These are phyloP conservation scores for Bujurquina vittata DNA, from an alignment of 2,113 vertebrate genomes.

Conservation along the genomic window DNA sequence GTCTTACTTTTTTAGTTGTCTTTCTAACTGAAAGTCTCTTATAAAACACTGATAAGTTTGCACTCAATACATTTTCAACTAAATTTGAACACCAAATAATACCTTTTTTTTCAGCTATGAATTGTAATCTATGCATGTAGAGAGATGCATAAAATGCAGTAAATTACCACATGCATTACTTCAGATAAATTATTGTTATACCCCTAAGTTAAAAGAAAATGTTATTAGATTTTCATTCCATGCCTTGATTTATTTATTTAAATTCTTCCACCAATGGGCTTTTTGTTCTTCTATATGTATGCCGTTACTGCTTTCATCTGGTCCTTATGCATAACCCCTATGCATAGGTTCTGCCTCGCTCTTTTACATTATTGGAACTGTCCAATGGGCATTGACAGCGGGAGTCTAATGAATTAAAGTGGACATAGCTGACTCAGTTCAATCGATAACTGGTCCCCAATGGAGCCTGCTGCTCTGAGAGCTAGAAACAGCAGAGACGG, in stretches of 20 bases:
- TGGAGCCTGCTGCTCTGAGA: slow-evolving; percentile 52
- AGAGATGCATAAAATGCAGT: slow-evolving; percentile 6
- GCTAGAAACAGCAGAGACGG: slow-evolving; percentile 44
- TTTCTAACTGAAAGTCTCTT: background rate
- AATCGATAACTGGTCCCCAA: slow-evolving; percentile 76
- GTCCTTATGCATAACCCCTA: slow-evolving; percentile 48
- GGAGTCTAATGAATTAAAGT: slow-evolving; percentile 83
- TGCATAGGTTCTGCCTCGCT: slow-evolving; percentile 30
- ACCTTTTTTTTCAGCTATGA: background rate
- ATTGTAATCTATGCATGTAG: background rate
- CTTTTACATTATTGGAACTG: slow-evolving; percentile 80
- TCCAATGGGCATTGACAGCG: slow-evolving; percentile 78
- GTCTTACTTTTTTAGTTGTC: background rate
- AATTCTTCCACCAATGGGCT: slow-evolving; percentile 7
- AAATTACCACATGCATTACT: slow-evolving; percentile 17
- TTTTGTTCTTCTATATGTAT: background rate
- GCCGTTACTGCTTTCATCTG: slow-evolving; percentile 17
- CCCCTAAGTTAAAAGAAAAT: slow-evolving; percentile 16
- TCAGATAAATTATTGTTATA: slow-evolving; percentile 34
- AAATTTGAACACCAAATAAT: background rate
- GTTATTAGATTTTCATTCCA: background rate
- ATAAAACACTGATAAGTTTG: background rate
- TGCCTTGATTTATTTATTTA: slow-evolving; percentile 39
- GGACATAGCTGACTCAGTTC: slow-evolving; percentile 82
- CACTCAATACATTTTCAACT: background rate